A percentile compares a stretch with the other conserved stretches of the same genome.
These are phyloP conservation scores for Trissoscelio sp. DNA, from an alignment of 2,888 invertebrate species.

Conservation along the genomic window DNA sequence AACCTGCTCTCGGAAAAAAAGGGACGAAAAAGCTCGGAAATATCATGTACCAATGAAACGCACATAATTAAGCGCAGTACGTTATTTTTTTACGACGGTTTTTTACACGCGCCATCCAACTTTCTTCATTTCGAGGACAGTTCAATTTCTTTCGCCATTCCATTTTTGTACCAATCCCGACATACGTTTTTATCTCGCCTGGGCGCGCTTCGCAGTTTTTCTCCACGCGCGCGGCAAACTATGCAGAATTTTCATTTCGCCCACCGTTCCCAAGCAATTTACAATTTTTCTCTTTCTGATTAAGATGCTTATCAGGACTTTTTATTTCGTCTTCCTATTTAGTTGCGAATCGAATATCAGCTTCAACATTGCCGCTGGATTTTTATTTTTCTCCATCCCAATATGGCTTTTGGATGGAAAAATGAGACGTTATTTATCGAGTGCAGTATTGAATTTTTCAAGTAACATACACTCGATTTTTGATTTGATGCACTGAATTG, in stretches of 20 bases:
- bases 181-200: slow-evolving; percentile 52
- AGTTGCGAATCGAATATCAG: slow-evolving; percentile 31
- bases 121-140: slow-evolving; percentile 62
- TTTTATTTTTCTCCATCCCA: neutral
- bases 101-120: slow-evolving; percentile 51
- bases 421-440: neutral
- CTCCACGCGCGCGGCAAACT: slow-evolving; percentile 43
- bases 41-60: slow-evolving; percentile 1
- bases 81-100: slow-evolving; percentile 48
- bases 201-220: slow-evolving; percentile 38
- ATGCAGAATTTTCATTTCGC: slow-evolving; percentile 74
- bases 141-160: slow-evolving; percentile 61
- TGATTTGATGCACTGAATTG: neutral
- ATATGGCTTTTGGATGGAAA: neutral
- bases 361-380: slow-evolving; percentile 1
- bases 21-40: neutral
- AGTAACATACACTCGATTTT: neutral
- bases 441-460: neutral
- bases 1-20: neutral
- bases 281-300: slow-evolving; percentile 76
- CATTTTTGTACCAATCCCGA: slow-evolving; percentile 59
- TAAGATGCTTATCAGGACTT: slow-evolving; percentile 74
- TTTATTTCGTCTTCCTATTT: slow-evolving; percentile 40
- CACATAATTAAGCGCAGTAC: slow-evolving; percentile 63
- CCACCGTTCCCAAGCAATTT: slow-evolving; percentile 73